A percentile compares a stretch with the other conserved stretches of the same genome.
Evolutionary conservation across 2,888 invertebrate genomes (phyloP).

Genomic region (Zeuzera pyrina): DNA sequence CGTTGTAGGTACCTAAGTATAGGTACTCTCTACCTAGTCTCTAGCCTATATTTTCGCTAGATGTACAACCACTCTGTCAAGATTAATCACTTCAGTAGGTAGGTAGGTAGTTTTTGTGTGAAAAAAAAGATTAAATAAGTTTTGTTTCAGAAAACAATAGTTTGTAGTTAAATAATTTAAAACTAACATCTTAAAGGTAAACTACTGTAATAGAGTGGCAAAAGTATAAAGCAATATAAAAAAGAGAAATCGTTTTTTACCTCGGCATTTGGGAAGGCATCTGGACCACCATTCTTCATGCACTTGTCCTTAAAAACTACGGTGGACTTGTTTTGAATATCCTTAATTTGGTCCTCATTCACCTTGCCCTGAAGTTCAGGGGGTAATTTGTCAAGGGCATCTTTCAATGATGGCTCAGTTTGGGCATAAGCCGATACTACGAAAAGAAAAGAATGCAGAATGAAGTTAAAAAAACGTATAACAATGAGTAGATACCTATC

Average conservation of each 20-base stretch:
- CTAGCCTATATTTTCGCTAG: no score
- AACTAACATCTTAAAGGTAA: no score
- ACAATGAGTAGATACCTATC: not conserved
- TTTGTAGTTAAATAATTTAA: not conserved
- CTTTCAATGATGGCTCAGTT: constrained; percentile 17
- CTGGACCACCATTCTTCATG: constrained; percentile 72
- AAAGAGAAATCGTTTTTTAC: no score
- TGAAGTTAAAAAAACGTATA: not conserved
- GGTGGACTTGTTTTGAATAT: constrained; percentile 50
- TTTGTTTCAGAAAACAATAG: not conserved
- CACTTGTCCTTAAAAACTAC: constrained; percentile 77
- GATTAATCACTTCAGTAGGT: no score
- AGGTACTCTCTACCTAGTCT: no score
- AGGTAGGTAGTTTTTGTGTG: no score
- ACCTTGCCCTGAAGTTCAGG: constrained; percentile 37
- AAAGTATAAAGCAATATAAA: no score
- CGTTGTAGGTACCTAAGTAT: no score
- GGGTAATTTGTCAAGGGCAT: constrained; percentile 27
- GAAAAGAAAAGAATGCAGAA: constrained; percentile 1
- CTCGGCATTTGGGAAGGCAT: constrained; percentile 70
- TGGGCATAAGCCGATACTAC: constrained; percentile 21
- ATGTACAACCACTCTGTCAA: no score
- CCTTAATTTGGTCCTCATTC: constrained; percentile 31
- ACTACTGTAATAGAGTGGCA: no score
- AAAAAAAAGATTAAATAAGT: no score